Evolutionary conservation across 2,888 invertebrate genomes (phyloP).

Genomic region (Theodoxus fluviatilis): DNA sequence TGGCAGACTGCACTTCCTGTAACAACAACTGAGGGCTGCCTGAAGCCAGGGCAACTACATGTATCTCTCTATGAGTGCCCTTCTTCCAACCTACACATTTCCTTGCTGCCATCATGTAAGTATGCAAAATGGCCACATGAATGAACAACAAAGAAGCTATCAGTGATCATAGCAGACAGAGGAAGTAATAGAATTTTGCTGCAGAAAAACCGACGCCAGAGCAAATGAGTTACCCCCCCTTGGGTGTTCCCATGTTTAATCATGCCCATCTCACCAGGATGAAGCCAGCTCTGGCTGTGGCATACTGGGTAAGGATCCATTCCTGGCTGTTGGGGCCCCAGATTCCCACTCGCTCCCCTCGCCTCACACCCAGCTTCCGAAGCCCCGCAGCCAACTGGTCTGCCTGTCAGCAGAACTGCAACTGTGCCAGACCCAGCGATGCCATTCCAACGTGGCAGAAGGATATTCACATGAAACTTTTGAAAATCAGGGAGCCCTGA

Average conservation of each 20-base stretch:
- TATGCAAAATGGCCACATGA: too few relatives aligned
- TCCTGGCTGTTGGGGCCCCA: slow-evolving; percentile 81
- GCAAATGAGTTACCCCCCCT: neutral
- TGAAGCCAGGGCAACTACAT: too few relatives aligned
- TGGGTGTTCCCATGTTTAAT: neutral
- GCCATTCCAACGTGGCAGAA: neutral
- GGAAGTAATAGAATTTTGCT: neutral
- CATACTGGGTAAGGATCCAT: slow-evolving; percentile 79
- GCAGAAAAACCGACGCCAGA: too few relatives aligned
- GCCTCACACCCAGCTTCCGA: slow-evolving; percentile 73
- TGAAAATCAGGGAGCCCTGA: neutral
- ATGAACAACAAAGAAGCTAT: neutral
- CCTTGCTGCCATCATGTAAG: too few relatives aligned
- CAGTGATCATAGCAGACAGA: neutral
- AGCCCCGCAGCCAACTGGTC: slow-evolving; percentile 78
- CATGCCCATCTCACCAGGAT: slow-evolving; percentile 70
- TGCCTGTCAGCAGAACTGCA: slow-evolving; percentile 67
- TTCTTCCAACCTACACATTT: too few relatives aligned
- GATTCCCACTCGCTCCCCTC: slow-evolving; percentile 79
- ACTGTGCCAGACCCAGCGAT: neutral
- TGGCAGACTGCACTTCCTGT: too few relatives aligned
- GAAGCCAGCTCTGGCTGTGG: slow-evolving; percentile 77
- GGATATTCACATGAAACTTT: neutral
- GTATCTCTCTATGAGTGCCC: too few relatives aligned
- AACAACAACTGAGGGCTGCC: too few relatives aligned